Base-by-base conservation (phyloP, 2,888 invertebrate genomes). In the Craniophora ligustri region DNA sequence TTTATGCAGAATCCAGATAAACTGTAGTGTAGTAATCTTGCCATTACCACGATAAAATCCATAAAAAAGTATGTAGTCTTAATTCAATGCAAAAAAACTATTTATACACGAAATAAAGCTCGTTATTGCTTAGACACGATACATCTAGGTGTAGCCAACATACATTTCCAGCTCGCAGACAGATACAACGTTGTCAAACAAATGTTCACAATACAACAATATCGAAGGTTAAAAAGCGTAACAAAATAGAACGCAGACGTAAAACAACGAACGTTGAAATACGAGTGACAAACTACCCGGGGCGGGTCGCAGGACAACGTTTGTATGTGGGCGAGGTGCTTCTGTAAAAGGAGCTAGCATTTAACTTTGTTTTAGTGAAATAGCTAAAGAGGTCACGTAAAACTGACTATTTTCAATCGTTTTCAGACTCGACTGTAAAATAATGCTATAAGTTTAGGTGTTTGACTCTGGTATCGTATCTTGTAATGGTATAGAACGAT, bases 251-350 rank as follows among this genome's bases (percentile, higher is more conserved):
- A 47, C 34, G 76, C 75, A 79, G 82, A 81, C 80, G 81, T 77
- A 79, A 82, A 82, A 81, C 79, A 72, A 73, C 72, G 45, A 75
- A 65, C 58, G 74, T 66, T 68, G 74, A 75, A 78, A 78, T 66
- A 70, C 54, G 54, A 75, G 84, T 85, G 85, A 86, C 82, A 85
- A 85, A 86, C 78, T 80, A 79, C 72, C 75, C 64, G 56, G 34
- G 63, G 63, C 59, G 60, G 72, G 76, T 51, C 68, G 49, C 47
- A 57, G 70, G 61, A 72, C 67, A 72, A 77, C 78, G 78, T 82
- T 83, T 85, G 84, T 82, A 75, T 81, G 67, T 71, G 61, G 60
- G 39, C 32, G 28, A 57, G 48, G 53, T 31, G 5, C 5, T n/a
- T 54, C 42, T 13, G 51, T n/a, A 1, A 58, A 45, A 58, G 34